Conservation (phyloP, 2,113 vertebrate genomes). For the Gallinago jamesoni region DNA sequence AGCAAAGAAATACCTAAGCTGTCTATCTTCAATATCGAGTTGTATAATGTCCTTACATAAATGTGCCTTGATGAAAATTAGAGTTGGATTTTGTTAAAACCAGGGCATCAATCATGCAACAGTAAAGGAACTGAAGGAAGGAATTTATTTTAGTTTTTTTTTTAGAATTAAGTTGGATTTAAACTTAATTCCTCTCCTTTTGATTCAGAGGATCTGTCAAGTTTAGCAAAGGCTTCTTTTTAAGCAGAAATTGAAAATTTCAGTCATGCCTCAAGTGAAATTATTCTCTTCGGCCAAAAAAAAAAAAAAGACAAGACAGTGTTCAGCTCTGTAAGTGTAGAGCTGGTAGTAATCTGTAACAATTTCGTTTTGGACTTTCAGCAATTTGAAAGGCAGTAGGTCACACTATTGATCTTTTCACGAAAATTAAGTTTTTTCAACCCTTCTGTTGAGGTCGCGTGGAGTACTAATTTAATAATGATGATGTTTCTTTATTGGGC, state of each 20-base stretch:
- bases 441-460: neutral
- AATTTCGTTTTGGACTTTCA: neutral
- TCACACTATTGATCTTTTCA: neutral
- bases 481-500: neutral
- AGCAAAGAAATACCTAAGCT: neutral
- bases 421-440: neutral
- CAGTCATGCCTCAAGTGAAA: neutral
- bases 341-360: neutral
- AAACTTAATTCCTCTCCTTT: neutral
- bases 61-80: neutral
- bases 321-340: neutral
- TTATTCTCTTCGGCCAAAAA: neutral
- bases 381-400: neutral
- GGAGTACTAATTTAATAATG: neutral
- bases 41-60: conserved; percentile 40
- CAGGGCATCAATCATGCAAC: neutral
- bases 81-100: conserved; percentile 40
- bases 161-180: conserved; percentile 21
- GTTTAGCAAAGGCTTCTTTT: neutral
- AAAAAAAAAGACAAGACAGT: neutral
- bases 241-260: neutral
- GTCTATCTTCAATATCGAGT: neutral
- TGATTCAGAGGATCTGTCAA: neutral
- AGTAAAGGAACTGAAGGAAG: neutral
- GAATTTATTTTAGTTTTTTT: neutral